Percentiles rank a stretch among this genome's conserved stretches.
These are phyloP conservation scores for Illadopsis cleaveri DNA, from an alignment of 2,113 vertebrate species.

Conservation along the genomic window DNA sequence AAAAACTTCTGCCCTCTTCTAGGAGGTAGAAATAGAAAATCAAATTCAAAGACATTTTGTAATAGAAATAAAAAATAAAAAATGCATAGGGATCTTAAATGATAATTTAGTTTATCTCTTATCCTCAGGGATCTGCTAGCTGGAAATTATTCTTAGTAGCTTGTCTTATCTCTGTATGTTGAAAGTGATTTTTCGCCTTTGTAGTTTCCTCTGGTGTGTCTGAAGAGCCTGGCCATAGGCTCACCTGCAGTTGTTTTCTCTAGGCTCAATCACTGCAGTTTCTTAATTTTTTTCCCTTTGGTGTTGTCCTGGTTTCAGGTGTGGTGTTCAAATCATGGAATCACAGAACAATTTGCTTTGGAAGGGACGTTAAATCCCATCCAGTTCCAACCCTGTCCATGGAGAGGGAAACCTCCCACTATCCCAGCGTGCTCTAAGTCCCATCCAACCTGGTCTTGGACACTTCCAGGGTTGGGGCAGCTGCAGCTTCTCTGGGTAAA, in stretches of 20 bases:
- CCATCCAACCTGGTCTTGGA: not conserved
- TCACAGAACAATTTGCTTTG: rapidly evolving
- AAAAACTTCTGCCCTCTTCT: not conserved
- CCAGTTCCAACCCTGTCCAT: not conserved
- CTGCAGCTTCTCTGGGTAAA: not conserved
- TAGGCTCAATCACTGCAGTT: not conserved
- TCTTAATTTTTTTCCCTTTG: not conserved
- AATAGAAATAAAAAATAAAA: not conserved
- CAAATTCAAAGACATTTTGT: not conserved
- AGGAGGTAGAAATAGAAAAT: not conserved
- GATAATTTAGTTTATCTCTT: not conserved
- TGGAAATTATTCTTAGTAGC: not conserved
- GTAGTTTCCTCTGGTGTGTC: not conserved
- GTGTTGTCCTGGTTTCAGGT: not conserved
- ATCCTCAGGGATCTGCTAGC: not conserved
- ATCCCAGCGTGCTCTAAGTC: not conserved
- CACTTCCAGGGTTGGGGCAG: not conserved
- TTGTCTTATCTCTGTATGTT: not conserved
- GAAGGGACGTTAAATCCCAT: not conserved
- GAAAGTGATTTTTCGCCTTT: not conserved
- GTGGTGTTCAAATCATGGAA: not conserved
- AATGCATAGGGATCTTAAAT: not conserved
- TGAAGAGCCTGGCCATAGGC: not conserved
- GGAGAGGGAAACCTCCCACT: not conserved
- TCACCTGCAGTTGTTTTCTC: not conserved